Percentiles rank a stretch among this genome's conserved stretches.
These are phyloP conservation scores for Heliothis peltigera DNA, from an alignment of 2,888 invertebrate genomes.

Conservation along the genomic window DNA sequence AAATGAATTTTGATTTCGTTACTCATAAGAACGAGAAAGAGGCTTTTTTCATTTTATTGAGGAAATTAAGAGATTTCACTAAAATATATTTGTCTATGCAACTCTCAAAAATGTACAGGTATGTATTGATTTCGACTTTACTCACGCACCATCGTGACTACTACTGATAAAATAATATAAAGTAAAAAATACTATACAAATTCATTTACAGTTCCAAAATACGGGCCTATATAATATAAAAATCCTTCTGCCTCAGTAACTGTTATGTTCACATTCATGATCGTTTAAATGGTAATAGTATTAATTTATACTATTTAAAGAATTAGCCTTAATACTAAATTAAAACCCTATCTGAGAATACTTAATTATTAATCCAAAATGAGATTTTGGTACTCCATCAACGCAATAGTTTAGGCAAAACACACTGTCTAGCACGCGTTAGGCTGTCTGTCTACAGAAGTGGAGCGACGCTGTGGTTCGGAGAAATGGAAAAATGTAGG, in stretches of 20 bases:
- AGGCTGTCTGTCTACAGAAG: too few species aligned
- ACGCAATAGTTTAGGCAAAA: too few species aligned
- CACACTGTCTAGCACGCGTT: too few species aligned
- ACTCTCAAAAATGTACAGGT: neutral
- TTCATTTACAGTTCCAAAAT: neutral
- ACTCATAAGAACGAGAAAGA: constrained; percentile 7
- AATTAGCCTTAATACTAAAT: too few species aligned
- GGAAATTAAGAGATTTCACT: constrained; percentile 9
- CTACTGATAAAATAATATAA: neutral
- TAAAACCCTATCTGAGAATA: too few species aligned
- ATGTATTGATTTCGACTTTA: neutral
- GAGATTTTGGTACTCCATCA: too few species aligned
- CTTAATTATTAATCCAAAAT: too few species aligned
- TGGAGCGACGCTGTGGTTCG: too few species aligned
- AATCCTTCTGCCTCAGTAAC: neutral
- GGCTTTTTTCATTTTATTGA: constrained; percentile 1
- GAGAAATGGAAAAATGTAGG: too few species aligned
- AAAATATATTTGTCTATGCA: neutral
- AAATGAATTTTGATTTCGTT: constrained; percentile 12
- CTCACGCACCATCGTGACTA: neutral
- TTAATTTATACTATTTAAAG: too few species aligned
- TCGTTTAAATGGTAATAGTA: too few species aligned
- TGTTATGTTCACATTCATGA: too few species aligned
- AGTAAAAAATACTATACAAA: neutral
- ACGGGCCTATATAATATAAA: neutral